Conservation (phyloP, 2,113 vertebrate genomes). For the Cynocephalus volans region DNA sequence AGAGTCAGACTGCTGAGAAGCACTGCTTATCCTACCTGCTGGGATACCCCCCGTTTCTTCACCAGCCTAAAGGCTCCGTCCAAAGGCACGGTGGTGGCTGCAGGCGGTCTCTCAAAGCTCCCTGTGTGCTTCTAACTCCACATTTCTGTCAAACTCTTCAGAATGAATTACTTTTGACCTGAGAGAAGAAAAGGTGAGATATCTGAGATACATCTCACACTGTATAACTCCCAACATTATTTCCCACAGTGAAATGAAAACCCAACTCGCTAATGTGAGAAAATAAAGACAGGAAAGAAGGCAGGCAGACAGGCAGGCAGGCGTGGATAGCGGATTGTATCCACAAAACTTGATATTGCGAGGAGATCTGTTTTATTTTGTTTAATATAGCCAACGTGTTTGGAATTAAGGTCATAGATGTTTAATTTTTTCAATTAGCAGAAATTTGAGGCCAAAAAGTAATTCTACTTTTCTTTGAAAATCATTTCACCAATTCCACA, state of each 20-base stretch:
- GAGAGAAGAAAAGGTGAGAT: not conserved
- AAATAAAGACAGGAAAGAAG: not conserved
- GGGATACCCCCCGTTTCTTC: fast-evolving
- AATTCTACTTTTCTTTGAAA: slow-evolving; percentile 16
- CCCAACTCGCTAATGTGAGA: not conserved
- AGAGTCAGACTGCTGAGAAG: not conserved
- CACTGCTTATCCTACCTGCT: fast-evolving
- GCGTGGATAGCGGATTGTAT: not conserved
- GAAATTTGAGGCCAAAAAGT: slow-evolving; percentile 5
- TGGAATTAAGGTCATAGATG: not conserved
- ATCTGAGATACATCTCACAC: fast-evolving
- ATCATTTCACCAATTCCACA: not conserved
- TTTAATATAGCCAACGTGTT: not conserved
- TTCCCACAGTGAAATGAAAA: not conserved
- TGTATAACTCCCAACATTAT: too few relatives aligned
- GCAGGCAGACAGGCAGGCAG: too few relatives aligned
- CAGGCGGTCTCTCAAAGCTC: too few relatives aligned
- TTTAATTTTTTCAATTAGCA: slow-evolving; percentile 44
- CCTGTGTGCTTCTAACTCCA: too few relatives aligned
- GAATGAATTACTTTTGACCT: not conserved
- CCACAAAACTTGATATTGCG: not conserved
- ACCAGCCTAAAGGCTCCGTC: not conserved
- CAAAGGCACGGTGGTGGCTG: not conserved
- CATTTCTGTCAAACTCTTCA: not conserved
- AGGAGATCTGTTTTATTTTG: not conserved